Evolutionary conservation across 1,140 invertebrate species (phyloP), one percentile per base, ranked within the genome.

Genomic region (Papilio aristodemus): DNA sequence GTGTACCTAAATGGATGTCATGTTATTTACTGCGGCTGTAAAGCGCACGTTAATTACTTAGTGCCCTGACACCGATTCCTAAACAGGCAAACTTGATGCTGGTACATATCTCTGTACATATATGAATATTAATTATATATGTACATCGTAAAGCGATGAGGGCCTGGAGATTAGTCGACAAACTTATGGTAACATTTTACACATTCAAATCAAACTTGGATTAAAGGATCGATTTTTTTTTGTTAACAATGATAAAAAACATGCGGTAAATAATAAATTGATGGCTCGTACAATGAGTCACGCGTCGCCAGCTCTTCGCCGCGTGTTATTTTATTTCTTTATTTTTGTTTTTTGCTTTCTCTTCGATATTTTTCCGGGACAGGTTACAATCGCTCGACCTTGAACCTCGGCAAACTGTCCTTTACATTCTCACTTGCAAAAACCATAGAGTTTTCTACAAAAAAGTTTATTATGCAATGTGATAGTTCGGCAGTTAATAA

Each of bases 81-180:
- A 54, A 54, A 54, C 46, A 54, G 46, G 46, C 46, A 54, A 54
- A 54, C 22, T 54, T 17, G 46, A 54, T 54, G 46, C 46, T 54
- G 46, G 46, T 54, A 22, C 46, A 11, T 54, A 54, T 54, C 46
- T 54, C 11, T 54, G 19, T 54, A 54, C 46, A 54, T 54, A 54
- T n/a, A 54, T 54, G 19, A 54, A 54, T 54, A 54, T 25, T 54
- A 6, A 54, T 11, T 54, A 11, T 4, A 19, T 50, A 54, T 3
- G 2, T 19, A 54, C 22, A 46, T 11, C 14, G 46, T 54, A 22
- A 54, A 54, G 13, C 17, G 2, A 22, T n/a, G 17, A 19, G 39
- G 13, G 6, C 14, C 14, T 46, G 19, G 7, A 19, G 17, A 7
- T 7, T 46, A 10, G 9, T 46, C 14, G 43, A 46, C 17, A 14